These are phyloP conservation scores for Silurus asotus DNA, from an alignment of 2,113 vertebrate genomes.

Conservation along the genomic window DNA sequence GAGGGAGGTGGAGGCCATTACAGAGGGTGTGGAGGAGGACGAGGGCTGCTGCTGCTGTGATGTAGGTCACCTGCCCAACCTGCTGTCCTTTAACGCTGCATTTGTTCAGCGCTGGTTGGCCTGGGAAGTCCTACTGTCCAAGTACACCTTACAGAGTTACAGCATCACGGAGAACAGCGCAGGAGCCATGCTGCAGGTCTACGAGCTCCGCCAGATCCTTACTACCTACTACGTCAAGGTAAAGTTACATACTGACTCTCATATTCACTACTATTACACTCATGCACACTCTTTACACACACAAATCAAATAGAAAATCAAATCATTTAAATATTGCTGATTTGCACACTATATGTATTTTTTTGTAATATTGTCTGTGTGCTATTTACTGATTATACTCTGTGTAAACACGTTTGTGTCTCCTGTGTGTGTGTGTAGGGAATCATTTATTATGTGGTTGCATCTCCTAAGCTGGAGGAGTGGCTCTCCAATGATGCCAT, in stretches of 20 bases:
- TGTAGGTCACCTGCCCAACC: slow-evolving; percentile 75
- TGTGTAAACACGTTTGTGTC: background rate
- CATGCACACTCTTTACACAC: background rate
- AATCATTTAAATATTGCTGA: too few relatives aligned
- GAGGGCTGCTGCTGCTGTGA: slow-evolving; percentile 35
- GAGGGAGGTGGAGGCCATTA: slow-evolving; percentile 17
- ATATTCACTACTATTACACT: background rate
- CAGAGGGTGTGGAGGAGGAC: slow-evolving; percentile 30
- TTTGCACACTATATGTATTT: too few relatives aligned
- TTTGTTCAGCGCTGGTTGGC: slow-evolving; percentile 87
- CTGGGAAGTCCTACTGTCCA: slow-evolving; percentile 86
- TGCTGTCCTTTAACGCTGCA: slow-evolving; percentile 84
- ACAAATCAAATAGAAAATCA: background rate
- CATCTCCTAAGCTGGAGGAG: slow-evolving; percentile 90
- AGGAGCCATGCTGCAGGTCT: slow-evolving; percentile 86
- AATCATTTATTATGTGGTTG: slow-evolving; percentile 94
- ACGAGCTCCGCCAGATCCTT: slow-evolving; percentile 84
- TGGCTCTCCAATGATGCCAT: slow-evolving; percentile 96
- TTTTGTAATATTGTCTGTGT: background rate
- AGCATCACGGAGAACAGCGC: slow-evolving; percentile 88
- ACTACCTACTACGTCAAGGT: slow-evolving; percentile 89
- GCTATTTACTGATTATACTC: background rate
- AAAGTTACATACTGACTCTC: background rate
- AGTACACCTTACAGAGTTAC: slow-evolving; percentile 84
- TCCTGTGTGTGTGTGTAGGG: background rate